Evolutionary conservation across 2,888 invertebrate species (phyloP), one percentile per base, ranked within the genome.

Genomic region (Crioceris asparagi): DNA sequence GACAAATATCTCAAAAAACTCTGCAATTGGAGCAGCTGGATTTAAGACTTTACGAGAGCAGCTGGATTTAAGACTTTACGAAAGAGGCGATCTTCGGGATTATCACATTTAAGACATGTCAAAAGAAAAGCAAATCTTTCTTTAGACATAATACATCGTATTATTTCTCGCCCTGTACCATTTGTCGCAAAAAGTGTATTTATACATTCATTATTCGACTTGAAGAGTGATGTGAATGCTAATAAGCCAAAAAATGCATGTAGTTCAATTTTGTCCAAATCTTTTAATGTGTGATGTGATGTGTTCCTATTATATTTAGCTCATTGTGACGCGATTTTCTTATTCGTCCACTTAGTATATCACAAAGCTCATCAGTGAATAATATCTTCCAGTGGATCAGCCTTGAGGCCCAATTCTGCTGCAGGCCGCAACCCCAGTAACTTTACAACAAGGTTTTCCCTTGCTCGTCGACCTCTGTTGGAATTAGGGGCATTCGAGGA

Each of bases 31-130:
- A 23, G 42, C 36, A 14, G 29, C 35, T 32, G 39, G 26, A 34
- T 37, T 27, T 26, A 27, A 2, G 29, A 21, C 19, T 35, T 32
- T 38, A 17, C 38, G 32, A 16, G 12, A 35, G 14, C 26, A 23
- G 23, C 38, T n/a, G n/a, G n/a, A n/a, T 37, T 27, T 26, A 27
- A 2, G 29, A 21, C 19, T 35, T 32, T 38, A 17, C 38, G 32
- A 16, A 17, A 35, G 14, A 26, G 25, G 23, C 38, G 35, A 33
- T 26, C 33, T 36, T 39, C 35, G 29, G 36, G 36, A 29, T 45
- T 35, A 29, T 43, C 43, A 33, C 41, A 43, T 25, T 38, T 17
- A 12, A 44, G 32, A 32, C 38, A 38, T 19, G 17, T 15, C 14
- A 38, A 38, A 32, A 34, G 37, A 14, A 37, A 33, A 35, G 30